phyloP scores from a whole-genome alignment of 2,888 invertebrate species.

The Hypsopygia costalis region DNA sequence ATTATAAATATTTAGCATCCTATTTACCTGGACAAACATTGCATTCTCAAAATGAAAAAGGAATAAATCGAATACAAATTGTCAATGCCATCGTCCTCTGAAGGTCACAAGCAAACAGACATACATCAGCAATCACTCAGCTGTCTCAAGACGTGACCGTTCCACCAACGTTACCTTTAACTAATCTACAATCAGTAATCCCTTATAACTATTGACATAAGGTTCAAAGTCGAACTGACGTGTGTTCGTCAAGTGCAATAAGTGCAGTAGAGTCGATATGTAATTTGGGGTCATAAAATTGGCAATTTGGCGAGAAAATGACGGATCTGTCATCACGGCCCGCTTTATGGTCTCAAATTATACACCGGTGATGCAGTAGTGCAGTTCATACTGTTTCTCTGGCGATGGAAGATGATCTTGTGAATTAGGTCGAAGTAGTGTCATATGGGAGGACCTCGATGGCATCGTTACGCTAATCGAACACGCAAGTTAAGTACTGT shows the following conservation, averaged over 20 bases:
- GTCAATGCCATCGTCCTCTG: neutral
- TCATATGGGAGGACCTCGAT: too few relatives aligned
- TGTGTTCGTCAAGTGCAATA: too few relatives aligned
- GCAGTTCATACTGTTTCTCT: slow-evolving; percentile 17
- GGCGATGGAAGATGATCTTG: neutral
- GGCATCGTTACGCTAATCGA: too few relatives aligned
- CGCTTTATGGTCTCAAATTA: slow-evolving; percentile 54
- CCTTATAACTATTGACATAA: slow-evolving; percentile 14
- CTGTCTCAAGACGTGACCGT: slow-evolving; percentile 28
- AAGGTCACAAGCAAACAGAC: slow-evolving; percentile 29
- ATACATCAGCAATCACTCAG: slow-evolving; percentile 35
- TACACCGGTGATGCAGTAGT: slow-evolving; percentile 28
- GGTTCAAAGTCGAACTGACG: slow-evolving; percentile 11
- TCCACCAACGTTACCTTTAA: slow-evolving; percentile 3
- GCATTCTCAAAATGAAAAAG: too few relatives aligned
- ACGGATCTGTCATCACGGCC: slow-evolving; percentile 54
- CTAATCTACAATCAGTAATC: neutral
- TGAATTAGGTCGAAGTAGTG: too few relatives aligned
- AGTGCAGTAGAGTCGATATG: slow-evolving; percentile 20
- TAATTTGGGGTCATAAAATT: slow-evolving; percentile 52
- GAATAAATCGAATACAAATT: too few relatives aligned
- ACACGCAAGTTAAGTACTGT: too few relatives aligned
- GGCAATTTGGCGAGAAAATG: slow-evolving; percentile 37
- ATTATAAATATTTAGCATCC: too few relatives aligned
- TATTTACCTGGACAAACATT: too few relatives aligned